Base-by-base conservation (phyloP, 2,888 invertebrate species). In the Folsomia candida region DNA sequence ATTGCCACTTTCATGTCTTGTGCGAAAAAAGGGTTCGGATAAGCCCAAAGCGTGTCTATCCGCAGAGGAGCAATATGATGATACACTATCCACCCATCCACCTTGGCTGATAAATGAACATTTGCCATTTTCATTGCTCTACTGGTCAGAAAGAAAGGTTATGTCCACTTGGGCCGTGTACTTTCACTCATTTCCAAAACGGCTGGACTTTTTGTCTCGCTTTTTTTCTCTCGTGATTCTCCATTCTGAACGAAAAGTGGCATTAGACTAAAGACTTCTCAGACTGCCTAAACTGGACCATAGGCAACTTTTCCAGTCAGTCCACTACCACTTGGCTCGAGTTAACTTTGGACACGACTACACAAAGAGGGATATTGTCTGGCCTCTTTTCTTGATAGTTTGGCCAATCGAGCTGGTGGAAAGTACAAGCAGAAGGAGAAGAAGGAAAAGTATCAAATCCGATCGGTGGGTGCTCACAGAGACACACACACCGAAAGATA, bases 321-420 rank as follows among this genome's bases (percentile, higher is more conserved):
- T n/a, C n/a, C n/a, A n/a, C n/a, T n/a, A n/a, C 59, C 20, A 59
- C 25, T 59, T 59, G 20, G 59, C 59, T 59, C 26, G 59, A 59
- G 59, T 59, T 59, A 59, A 59, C 59, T 59, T 59, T 22, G 59
- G 59, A 59, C 59, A 59, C 22, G 59, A 37, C 4, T 37, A 37
- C 37, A 9, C 37, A 37, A 37, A 4, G 4, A 37, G 6, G 4
- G 37, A 37, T 37, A n/a, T n/a, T n/a, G n/a, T n/a, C n/a, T n/a
- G n/a, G n/a, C n/a, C n/a, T 37, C 37, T 37, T 14, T 37, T 37
- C 14, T 37, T 37, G 37, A 37, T 37, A 14, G 37, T 37, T 37
- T 37, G 14, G 6, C 14, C 14, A 37, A 14, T 37, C 6, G 37
- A 37, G 37, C 14, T 37, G 37, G 14, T n/a, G 37, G 14, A 37